Conservation (phyloP, 2,113 vertebrate species). For the Microcebus ravelobensis region DNA sequence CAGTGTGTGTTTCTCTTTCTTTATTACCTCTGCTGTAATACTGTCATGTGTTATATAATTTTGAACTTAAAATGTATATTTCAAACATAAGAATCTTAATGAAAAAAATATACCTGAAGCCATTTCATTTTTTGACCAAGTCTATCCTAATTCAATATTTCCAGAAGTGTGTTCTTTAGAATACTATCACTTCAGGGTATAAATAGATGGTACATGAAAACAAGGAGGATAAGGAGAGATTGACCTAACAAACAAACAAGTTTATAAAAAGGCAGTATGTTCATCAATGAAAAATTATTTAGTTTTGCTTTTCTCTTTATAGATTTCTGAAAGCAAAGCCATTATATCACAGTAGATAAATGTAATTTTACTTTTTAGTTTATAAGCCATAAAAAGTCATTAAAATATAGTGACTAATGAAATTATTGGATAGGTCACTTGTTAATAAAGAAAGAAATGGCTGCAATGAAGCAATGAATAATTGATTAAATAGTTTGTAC, state of each 20-base stretch:
- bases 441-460: constrained; percentile 40
- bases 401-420: constrained; percentile 8
- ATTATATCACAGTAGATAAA: not conserved
- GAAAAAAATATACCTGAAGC: not conserved
- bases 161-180: not conserved
- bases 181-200: not conserved
- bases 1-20: not conserved
- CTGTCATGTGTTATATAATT: not conserved
- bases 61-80: constrained; percentile 18
- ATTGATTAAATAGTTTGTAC: not conserved
- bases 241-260: not conserved
- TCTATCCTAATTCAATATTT: not conserved
- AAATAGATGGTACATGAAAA: not conserved
- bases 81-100: constrained; percentile 1
- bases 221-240: not conserved
- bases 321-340: not conserved
- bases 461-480: constrained; percentile 3
- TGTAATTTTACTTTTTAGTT: not conserved
- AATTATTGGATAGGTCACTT: constrained; percentile 17
- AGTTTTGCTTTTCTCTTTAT: not conserved
- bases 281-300: constrained; percentile 20
- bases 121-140: not conserved
- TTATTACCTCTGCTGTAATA: not conserved
- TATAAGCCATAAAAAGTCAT: not conserved
- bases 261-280: not conserved